Base-by-base conservation (phyloP, 2,888 invertebrate genomes). In the Spisula solida region DNA sequence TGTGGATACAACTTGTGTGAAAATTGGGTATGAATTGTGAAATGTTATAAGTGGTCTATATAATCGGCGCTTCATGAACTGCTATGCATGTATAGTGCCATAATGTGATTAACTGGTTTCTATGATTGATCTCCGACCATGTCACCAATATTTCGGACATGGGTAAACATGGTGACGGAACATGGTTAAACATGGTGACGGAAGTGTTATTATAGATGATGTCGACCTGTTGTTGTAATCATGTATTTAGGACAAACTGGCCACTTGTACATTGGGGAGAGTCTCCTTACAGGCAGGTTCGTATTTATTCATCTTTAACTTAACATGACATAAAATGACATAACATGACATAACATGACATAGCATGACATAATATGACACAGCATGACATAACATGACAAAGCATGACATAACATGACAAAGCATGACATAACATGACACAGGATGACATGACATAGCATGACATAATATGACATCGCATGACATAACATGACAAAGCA, bases 251-350 rank as follows among this genome's bases (percentile, higher is more conserved):
- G 51, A 92, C 92, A 82, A 90, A 92, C 81, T 92, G 92, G 92
- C 92, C 85, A 16, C 87, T 92, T 6, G 92, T 92, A 51, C 90
- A 92, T 55, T 92, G 90, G 90, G 92, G 92, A 51, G 92, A 92
- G 56, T 92, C 92, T 48, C 92, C 92, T 10, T 92, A 92, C 55
- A 90, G 92, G 55, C 92, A 92, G 92, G 92, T 90, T 66, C 12
- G 79, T 81, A 48, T 51, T 20, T 6, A 0, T 48, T n/a, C 80
- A 80, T 51, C 51, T 51, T 1, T 51, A 51, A 41, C 8, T 2
- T 41, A 8, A 41, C 41, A 41, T 41, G 41, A 41, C 8, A 41
- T 41, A 41, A 41, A 2, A 5, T 41, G 41, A 41, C 41, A 41
- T 41, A 41, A 8, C n/a, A n/a, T n/a, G n/a, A n/a, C n/a, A n/a